A percentile compares a stretch with the other conserved stretches of the same genome.
Conservation (phyloP, 2,797 vertebrate species). For the Vireo griseus region DNA sequence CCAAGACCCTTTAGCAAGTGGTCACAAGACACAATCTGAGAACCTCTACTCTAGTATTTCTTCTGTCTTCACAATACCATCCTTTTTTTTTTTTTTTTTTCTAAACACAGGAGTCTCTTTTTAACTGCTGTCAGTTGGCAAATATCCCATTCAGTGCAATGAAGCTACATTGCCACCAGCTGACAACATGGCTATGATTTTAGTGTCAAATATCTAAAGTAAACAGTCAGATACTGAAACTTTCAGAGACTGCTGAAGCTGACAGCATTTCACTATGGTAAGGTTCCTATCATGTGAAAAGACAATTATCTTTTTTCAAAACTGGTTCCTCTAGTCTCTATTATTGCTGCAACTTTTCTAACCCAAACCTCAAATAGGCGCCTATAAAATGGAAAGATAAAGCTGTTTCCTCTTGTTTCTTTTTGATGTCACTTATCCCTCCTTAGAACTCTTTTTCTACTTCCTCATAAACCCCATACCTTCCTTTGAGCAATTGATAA, state of each 20-base stretch:
- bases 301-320: not conserved
- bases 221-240: not conserved
- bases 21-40: not conserved
- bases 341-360: not conserved
- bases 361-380: not conserved
- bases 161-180: not conserved
- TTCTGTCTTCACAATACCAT: not conserved
- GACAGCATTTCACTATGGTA: not conserved
- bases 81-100: not conserved
- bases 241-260: not conserved
- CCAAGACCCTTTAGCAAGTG: not conserved
- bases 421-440: not conserved
- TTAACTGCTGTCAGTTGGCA: not conserved
- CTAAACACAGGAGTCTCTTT: not conserved
- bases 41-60: not conserved
- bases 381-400: not conserved
- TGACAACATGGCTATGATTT: slow-evolving; percentile 1
- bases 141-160: not conserved
- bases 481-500: not conserved
- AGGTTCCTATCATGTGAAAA: not conserved
- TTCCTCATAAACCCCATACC: not conserved
- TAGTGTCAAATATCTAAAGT: slow-evolving; percentile 8
- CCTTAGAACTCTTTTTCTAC: not conserved
- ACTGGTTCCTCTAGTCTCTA: not conserved
- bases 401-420: not conserved